Base-by-base conservation (phyloP, 2,113 vertebrate species). In the Cavia porcellus region DNA sequence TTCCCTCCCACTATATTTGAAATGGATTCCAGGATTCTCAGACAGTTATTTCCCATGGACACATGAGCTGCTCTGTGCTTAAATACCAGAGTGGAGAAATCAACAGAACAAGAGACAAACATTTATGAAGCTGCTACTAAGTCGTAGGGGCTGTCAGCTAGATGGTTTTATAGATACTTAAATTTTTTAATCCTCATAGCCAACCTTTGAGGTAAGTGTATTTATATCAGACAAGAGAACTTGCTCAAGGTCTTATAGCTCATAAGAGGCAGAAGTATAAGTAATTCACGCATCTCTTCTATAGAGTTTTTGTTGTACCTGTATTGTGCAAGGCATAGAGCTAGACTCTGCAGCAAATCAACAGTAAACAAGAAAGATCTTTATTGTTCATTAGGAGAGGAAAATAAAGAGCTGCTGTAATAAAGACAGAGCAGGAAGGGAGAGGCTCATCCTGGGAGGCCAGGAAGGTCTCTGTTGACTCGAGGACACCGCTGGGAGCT, bases 141-240 rank as follows among this genome's bases (percentile, higher is more conserved):
- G 42, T 20, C 20, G 6, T 1, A 17, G 55, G 38, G 20, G 86
- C 24, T 10, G 3, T 2, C 11, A 7, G 17, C 12, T 15, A 12
- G 57, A 45, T 8, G 12, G 7, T 82, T 88, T 80, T 17, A 64
- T 22, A n/a, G 35, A 12, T 38, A 50, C 42, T 89, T 82, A 30
- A 19, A 1, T 47, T 52, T 1, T 52, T 72, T 17, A 45, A 80
- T 57, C 55, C 11, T 95, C 79, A 47, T 9, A 38, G 80, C 32
- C 81, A 24, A 64, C 55, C 38, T 92, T 50, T n/a, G 90, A 86
- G 22, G 25, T 28, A 66, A 24, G 5, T 66, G 5, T 52, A 68
- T 96, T 84, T 79, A 45, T 28, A 62, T 10, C 64, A 30, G 57
- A 57, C 45, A 74, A 88, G 35, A 92, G 74, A 79, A 80, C 42